phyloP scores from a whole-genome alignment of 2,888 invertebrate genomes.

The Melanostoma mellinum region DNA sequence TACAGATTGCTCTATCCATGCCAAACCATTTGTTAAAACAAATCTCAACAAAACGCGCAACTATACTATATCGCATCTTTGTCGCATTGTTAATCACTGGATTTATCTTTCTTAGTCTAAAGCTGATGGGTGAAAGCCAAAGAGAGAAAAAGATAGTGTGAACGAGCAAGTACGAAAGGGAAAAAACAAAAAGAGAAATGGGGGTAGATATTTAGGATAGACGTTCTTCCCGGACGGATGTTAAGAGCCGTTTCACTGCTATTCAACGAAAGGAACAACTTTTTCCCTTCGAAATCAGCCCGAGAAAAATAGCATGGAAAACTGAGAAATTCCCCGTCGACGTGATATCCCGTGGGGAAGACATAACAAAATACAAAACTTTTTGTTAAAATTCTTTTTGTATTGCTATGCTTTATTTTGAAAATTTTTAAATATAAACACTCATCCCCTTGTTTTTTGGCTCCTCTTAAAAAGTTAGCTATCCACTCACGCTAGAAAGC shows the following conservation, averaged over 20 bases:
- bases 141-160: background rate
- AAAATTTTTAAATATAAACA: slow-evolving; percentile 46
- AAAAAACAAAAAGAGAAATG: too few species aligned
- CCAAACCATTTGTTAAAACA: slow-evolving; percentile 66
- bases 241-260: slow-evolving; percentile 40
- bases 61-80: slow-evolving; percentile 67
- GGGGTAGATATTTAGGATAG: slow-evolving; percentile 2
- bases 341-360: slow-evolving; percentile 68
- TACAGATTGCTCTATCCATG: slow-evolving; percentile 57
- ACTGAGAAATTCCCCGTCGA: slow-evolving; percentile 59
- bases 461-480: slow-evolving; percentile 35
- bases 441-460: slow-evolving; percentile 22
- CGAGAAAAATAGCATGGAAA: slow-evolving; percentile 67
- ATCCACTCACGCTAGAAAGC: background rate
- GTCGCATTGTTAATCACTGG: slow-evolving; percentile 71
- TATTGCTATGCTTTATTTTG: slow-evolving; percentile 10
- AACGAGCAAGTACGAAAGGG: too few species aligned
- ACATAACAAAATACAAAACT: slow-evolving; percentile 49
- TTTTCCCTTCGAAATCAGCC: slow-evolving; percentile 27
- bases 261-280: slow-evolving; percentile 47
- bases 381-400: slow-evolving; percentile 11
- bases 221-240: slow-evolving; percentile 40
- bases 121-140: slow-evolving; percentile 2
- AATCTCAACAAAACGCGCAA: slow-evolving; percentile 58
- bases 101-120: slow-evolving; percentile 63